Evolutionary conservation across 2,888 invertebrate species (phyloP), one percentile per base, ranked within the genome.

Genomic region (Cylloceria caligata): DNA sequence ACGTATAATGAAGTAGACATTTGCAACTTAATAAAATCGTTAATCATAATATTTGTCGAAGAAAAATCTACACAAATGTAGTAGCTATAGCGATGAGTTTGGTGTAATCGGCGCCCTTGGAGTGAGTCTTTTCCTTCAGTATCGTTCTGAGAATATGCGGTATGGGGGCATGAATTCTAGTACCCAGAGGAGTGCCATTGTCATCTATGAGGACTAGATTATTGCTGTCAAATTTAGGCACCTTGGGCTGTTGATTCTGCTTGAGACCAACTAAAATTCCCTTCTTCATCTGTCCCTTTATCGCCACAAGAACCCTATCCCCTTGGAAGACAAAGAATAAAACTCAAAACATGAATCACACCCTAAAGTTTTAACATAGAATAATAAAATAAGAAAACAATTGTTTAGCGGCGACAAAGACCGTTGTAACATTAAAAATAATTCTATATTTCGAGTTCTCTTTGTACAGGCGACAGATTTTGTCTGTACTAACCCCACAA

Each of bases 151-250:
- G 93, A 81, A 97, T 94, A 2, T 98, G 97, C 0, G 99, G 99
- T 83, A 99, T 96, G 0, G 99, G 99, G 1, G 97, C 98, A 88
- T 97, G 96, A 87, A 99, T 98, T 87, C 99, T 95, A 1, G 98
- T 99, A 19, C 99, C 99, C 3, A 99, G 93, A 0, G 99, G 99
- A 13, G 97, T 96, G 19, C 99, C 99, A 89, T 95, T 97, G 89
- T 99, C 98, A 90, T 99, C 99, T 52, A 99, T 96, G 0, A 99
- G 94, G 0, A 99, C 99, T 73, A 99, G 93, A 93, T 99, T 99
- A 92, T 99, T 99, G 89, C 96, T 97, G 92, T 99, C 99, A 92
- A 97, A 98, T 91, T 96, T 96, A 0, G 99, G 99, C 45, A 98
- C 94, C 92, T 96, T 96, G 0, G 96, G 93, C 75, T 94, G 94